Base-by-base conservation (phyloP, 1,140 invertebrate genomes). In the Manduca sexta region DNA sequence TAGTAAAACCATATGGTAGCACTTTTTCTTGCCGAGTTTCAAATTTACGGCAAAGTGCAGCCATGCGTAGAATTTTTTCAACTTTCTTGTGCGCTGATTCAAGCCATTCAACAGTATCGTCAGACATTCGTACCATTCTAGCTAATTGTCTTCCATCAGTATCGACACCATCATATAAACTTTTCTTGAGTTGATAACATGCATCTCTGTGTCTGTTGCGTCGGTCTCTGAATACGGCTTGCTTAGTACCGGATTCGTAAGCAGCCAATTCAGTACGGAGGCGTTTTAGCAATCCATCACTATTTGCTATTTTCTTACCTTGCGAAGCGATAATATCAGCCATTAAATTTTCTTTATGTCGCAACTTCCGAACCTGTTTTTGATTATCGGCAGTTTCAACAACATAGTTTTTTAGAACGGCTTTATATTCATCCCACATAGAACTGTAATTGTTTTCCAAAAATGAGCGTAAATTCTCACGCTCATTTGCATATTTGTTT, bases 1-100 rank as follows among this genome's bases (percentile, higher is more conserved):
- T 63, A n/a, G 82, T 64, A 45, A 81, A 74, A 18, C 85, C 79
- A 52, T 90, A 90, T 8, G 84, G 86, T 30, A 89, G 58, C 45
- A 89, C 79, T 59, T 89, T 88, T 68, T 90, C 89, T 1, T 84
- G 70, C 54, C 84, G 72, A 0, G 88, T 89, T 73, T 90, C 89
- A 63, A 87, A 87, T 77, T 88, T 89, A 33, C 87, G 61, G 51
- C 89, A 90, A n/a, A 89, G 70, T 0, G 74, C 74, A 2, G 86
- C 82, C 18, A 89, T 57, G 17, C 87, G 80, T 2, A 88, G 50
- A 37, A 90, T 79, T 31, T 84, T 87, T 48, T 89, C 85, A 2
- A 86, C 87, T 60, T 88, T 88, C 47, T 67, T 75, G 46, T 68
- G 61, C 11, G 68, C 78, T 10, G 45, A 21, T 40, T 61, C 56